Conservation (phyloP, 2,888 invertebrate genomes). For the Augiades crinisus region DNA sequence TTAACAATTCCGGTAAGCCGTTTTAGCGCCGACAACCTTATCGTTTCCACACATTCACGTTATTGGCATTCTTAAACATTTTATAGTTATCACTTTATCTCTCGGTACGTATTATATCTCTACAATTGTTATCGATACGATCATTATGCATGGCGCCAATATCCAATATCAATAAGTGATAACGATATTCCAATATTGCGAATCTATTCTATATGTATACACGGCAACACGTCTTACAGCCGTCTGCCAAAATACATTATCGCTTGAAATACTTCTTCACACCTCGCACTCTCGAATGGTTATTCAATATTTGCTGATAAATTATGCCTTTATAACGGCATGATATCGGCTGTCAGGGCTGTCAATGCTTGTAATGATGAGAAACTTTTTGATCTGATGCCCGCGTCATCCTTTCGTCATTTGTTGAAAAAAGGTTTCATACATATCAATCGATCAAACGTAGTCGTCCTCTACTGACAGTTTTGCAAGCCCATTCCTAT, state of each 20-base stretch:
- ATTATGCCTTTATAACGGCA: too few relatives aligned
- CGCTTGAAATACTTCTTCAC: background rate
- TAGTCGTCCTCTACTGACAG: too few relatives aligned
- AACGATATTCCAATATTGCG: conserved; percentile 34
- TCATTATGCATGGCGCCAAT: conserved; percentile 46
- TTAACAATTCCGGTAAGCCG: conserved; percentile 11
- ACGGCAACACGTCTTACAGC: conserved; percentile 16
- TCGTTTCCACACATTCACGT: conserved; percentile 29
- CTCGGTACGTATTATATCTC: conserved; percentile 32
- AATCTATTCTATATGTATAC: conserved; percentile 31
- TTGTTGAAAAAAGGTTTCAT: too few relatives aligned
- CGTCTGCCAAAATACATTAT: conserved; percentile 4
- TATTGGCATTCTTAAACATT: conserved; percentile 32
- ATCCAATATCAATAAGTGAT: conserved; percentile 37
- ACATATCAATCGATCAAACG: too few relatives aligned
- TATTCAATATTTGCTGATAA: background rate
- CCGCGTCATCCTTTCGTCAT: too few relatives aligned
- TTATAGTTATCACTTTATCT: conserved; percentile 38
- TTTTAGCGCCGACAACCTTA: conserved; percentile 10
- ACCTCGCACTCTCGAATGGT: background rate
- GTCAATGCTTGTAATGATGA: too few relatives aligned
- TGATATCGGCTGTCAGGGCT: too few relatives aligned
- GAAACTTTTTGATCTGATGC: too few relatives aligned
- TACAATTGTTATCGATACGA: conserved; percentile 40
- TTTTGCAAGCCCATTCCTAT: too few relatives aligned